Evolutionary conservation across 2,888 invertebrate genomes (phyloP).

Genomic region (Baronia brevicornis): DNA sequence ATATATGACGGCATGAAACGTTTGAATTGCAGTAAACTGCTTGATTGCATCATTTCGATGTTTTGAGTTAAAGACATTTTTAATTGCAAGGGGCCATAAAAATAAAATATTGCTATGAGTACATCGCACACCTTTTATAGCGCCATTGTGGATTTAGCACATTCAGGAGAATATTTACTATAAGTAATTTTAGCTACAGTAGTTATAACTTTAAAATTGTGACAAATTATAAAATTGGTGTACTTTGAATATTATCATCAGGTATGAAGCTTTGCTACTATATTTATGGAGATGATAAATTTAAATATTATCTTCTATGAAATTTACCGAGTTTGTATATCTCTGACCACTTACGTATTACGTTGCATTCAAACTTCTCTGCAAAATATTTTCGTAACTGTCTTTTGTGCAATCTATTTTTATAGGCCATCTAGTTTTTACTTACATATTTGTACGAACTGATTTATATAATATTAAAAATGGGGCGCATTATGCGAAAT

Average conservation of each 20-base stretch:
- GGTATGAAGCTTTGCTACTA: background rate
- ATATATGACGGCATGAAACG: conserved; percentile 21
- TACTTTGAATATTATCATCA: conserved; percentile 7
- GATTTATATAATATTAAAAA: conserved; percentile 29
- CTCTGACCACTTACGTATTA: conserved; percentile 14
- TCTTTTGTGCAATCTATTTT: conserved; percentile 70
- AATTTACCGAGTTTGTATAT: conserved; percentile 8
- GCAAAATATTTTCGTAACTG: conserved; percentile 57
- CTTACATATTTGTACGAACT: conserved; percentile 25
- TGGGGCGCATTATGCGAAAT: conserved; percentile 43
- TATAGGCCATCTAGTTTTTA: conserved; percentile 59
- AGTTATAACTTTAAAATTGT: conserved; percentile 12
- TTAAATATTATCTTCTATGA: conserved; percentile 10
- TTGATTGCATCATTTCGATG: conserved; percentile 38
- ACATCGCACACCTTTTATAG: conserved; percentile 24
- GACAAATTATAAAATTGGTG: conserved; percentile 9
- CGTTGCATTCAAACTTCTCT: conserved; percentile 34
- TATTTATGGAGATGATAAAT: conserved; percentile 3
- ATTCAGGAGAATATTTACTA: conserved; percentile 6
- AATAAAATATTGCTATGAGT: conserved; percentile 28
- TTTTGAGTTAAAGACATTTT: conserved; percentile 40
- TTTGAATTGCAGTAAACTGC: conserved; percentile 40
- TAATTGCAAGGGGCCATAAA: conserved; percentile 62
- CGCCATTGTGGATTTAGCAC: conserved; percentile 10
- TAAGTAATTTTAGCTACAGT: conserved; percentile 8